Percentiles rank a stretch among this genome's conserved stretches.
These are phyloP conservation scores for Bombus sylvicola DNA, from an alignment of 1,140 invertebrate species.

Conservation along the genomic window DNA sequence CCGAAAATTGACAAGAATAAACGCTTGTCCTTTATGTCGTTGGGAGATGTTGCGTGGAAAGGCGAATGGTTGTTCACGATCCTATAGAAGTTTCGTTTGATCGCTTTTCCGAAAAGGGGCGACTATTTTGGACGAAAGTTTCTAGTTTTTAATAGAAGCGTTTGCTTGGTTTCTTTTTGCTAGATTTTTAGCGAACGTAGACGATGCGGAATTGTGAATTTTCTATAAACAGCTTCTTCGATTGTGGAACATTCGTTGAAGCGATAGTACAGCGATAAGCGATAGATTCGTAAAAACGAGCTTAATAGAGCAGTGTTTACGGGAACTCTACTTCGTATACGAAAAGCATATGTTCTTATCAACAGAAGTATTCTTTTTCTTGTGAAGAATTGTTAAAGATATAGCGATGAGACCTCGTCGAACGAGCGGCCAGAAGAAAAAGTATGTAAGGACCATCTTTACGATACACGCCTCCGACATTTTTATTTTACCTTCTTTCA, in stretches of 20 bases:
- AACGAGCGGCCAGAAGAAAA: neutral
- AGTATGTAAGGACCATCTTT: neutral
- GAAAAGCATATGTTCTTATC: too few relatives aligned
- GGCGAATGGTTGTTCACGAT: neutral
- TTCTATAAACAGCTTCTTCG: too few relatives aligned
- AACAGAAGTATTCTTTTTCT: too few relatives aligned
- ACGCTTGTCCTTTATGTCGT: neutral
- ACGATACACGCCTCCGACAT: conserved; percentile 5
- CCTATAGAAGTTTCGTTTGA: neutral
- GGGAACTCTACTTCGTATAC: too few relatives aligned
- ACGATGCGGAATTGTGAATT: too few relatives aligned
- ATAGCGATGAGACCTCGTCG: neutral
- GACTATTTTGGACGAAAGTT: neutral
- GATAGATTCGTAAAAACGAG: too few relatives aligned
- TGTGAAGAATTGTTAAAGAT: neutral
- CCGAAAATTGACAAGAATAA: conserved; percentile 22
- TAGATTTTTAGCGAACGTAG: too few relatives aligned
- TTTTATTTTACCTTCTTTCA: neutral
- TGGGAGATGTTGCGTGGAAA: neutral
- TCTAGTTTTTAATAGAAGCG: neutral
- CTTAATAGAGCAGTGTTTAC: too few relatives aligned
- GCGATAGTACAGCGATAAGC: too few relatives aligned
- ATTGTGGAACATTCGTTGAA: neutral
- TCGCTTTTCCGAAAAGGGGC: neutral
- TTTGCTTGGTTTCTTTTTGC: neutral